Evolutionary conservation across 2,888 invertebrate genomes (phyloP).

Genomic region (Branchinecta sandiegonensis): DNA sequence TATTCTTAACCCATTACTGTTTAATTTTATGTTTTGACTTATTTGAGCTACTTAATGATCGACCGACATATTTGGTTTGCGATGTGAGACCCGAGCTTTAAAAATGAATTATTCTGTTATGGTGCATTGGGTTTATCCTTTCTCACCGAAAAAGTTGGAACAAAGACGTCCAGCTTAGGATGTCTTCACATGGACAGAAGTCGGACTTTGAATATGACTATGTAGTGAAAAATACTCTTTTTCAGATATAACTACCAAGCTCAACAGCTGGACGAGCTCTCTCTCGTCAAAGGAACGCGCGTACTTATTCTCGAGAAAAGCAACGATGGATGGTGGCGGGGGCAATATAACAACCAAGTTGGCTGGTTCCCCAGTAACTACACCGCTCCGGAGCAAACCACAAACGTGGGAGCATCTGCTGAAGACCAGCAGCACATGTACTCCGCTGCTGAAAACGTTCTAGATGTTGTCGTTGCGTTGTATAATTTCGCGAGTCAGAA

Average conservation of each 20-base stretch:
- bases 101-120: too few species aligned
- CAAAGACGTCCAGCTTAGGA: too few species aligned
- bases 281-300: constrained; percentile 75
- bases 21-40: too few species aligned
- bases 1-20: too few species aligned
- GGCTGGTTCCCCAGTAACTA: constrained; percentile 99
- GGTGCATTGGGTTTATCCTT: too few species aligned
- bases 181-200: too few species aligned
- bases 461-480: constrained; percentile 87
- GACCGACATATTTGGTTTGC: too few species aligned
- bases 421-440: constrained; percentile 78
- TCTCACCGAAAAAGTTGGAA: too few species aligned
- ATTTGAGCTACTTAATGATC: too few species aligned
- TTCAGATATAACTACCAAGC: constrained; percentile 43
- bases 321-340: constrained; percentile 99
- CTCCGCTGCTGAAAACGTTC: constrained; percentile 85
- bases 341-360: constrained; percentile 50
- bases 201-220: too few species aligned
- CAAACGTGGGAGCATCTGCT: constrained; percentile 53
- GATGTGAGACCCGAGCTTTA: too few species aligned
- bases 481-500: constrained; percentile 60
- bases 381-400: constrained; percentile 39
- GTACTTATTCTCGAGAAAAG: constrained; percentile 94
- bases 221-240: neutral
- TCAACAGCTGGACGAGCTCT: constrained; percentile 88